These are phyloP conservation scores for Ptychodera flava DNA, from an alignment of 35 echinoderm and acorn worm species.

Conservation along the genomic window DNA sequence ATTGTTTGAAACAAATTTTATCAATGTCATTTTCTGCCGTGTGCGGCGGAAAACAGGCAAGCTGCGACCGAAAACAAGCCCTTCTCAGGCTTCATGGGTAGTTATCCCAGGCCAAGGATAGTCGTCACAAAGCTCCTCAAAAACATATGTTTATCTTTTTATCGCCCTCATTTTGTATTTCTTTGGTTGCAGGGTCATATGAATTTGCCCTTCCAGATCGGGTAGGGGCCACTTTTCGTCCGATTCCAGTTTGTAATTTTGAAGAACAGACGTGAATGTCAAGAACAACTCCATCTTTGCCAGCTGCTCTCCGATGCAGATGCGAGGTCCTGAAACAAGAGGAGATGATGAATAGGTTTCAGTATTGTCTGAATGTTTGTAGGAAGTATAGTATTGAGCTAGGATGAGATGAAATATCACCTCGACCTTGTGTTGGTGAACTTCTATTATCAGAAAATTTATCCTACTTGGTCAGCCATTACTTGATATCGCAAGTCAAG, in stretches of 20 bases:
- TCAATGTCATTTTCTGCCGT: too few relatives aligned
- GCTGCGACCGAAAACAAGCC: too few relatives aligned
- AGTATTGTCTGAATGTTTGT: not conserved
- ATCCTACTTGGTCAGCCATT: not conserved
- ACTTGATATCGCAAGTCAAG: not conserved
- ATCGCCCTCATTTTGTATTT: too few relatives aligned
- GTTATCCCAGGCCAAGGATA: too few relatives aligned
- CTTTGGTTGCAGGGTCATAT: too few relatives aligned
- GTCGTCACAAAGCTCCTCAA: too few relatives aligned
- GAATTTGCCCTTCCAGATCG: slow-evolving; percentile 14
- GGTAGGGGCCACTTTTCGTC: not conserved
- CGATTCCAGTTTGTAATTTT: not conserved
- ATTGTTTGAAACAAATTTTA: too few relatives aligned
- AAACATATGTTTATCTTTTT: too few relatives aligned
- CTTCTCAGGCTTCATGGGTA: too few relatives aligned
- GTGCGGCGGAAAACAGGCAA: too few relatives aligned
- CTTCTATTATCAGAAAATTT: not conserved
- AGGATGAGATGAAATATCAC: not conserved
- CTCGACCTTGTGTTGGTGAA: not conserved
- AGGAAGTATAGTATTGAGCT: not conserved
- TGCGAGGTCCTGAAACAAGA: not conserved
- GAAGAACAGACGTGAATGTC: slow-evolving; percentile 11
- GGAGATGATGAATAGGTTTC: too few relatives aligned
- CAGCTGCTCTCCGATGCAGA: slow-evolving; percentile 16
- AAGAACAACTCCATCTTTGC: slow-evolving; percentile 18